These are phyloP conservation scores for Notospermus geniculatus DNA, from an alignment of 1,140 invertebrate genomes.

Conservation along the genomic window DNA sequence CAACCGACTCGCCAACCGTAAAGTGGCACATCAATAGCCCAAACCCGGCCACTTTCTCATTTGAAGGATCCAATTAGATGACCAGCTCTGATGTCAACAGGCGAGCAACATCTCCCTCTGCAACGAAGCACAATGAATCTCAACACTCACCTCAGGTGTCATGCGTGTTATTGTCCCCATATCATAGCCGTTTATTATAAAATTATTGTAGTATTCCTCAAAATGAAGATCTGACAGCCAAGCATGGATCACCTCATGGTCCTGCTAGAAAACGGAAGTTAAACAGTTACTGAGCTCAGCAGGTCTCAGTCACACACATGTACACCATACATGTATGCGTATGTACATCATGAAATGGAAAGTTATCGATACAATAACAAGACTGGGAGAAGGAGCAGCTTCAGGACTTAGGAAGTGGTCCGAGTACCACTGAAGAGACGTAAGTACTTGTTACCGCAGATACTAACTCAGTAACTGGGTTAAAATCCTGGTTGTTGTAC, in stretches of 20 bases:
- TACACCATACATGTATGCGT: too few species aligned
- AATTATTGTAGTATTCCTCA: conserved; percentile 92
- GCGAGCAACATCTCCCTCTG: not conserved
- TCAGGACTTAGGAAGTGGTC: too few species aligned
- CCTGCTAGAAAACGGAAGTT: conserved; percentile 60
- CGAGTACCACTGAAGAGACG: too few species aligned
- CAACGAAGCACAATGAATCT: not conserved
- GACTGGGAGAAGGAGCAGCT: too few species aligned
- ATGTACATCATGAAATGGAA: too few species aligned
- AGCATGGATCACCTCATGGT: conserved; percentile 86
- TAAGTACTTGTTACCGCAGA: too few species aligned
- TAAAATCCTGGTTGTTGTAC: too few species aligned
- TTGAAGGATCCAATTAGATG: not conserved
- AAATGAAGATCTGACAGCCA: conserved; percentile 94
- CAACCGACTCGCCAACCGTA: conserved; percentile 10
- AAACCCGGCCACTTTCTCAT: not conserved
- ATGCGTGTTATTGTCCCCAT: conserved; percentile 94
- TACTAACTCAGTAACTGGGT: too few species aligned
- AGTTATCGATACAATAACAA: too few species aligned
- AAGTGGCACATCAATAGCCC: not conserved
- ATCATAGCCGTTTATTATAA: conserved; percentile 94
- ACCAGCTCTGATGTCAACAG: not conserved
- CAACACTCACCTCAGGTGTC: conserved; percentile 83
- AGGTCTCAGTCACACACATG: not conserved
- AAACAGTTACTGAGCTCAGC: not conserved